Evolutionary conservation across 92 coral and sea anemone genomes (phyloP).

Genomic region (Meandrina meandrites): DNA sequence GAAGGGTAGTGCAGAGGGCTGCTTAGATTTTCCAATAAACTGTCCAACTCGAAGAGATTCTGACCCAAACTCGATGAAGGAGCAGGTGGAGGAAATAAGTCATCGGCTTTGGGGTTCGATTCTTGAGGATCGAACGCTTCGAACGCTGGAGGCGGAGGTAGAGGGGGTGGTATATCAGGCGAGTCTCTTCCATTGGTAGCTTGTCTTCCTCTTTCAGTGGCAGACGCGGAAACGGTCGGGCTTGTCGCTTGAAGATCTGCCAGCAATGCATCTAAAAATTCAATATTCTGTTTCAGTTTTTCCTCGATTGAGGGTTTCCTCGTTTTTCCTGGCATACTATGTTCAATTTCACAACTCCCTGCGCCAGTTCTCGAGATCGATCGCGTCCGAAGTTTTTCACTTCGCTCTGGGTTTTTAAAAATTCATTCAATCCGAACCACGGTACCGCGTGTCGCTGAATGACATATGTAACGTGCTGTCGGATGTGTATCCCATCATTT

Average conservation of each 20-base stretch:
- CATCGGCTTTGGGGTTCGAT: constrained; percentile 50
- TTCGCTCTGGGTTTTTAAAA: neutral
- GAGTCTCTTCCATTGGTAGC: constrained; percentile 71
- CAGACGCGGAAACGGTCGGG: constrained; percentile 51
- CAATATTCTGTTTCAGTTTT: constrained; percentile 85
- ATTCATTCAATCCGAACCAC: constrained; percentile 24
- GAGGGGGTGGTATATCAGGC: constrained; percentile 91
- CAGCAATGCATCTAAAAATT: constrained; percentile 91
- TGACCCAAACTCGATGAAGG: constrained; percentile 82
- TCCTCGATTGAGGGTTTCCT: constrained; percentile 80
- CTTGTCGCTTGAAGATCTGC: constrained; percentile 92
- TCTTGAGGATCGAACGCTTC: constrained; percentile 76
- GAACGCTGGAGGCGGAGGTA: constrained; percentile 87
- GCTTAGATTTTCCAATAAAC: constrained; percentile 86
- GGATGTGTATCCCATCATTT: constrained; percentile 28
- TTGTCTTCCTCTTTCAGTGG: constrained; percentile 34
- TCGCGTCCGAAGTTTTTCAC: constrained; percentile 11
- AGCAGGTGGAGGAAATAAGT: constrained; percentile 65
- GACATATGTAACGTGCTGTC: constrained; percentile 40
- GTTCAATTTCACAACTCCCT: neutral
- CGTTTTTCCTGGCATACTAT: constrained; percentile 78
- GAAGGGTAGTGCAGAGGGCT: constrained; percentile 64
- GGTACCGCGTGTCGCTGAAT: constrained; percentile 45
- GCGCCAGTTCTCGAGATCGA: neutral
- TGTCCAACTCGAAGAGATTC: constrained; percentile 95